phyloP scores from a whole-genome alignment of 2,797 vertebrate species.

The Phrynocephalus forsythii region DNA sequence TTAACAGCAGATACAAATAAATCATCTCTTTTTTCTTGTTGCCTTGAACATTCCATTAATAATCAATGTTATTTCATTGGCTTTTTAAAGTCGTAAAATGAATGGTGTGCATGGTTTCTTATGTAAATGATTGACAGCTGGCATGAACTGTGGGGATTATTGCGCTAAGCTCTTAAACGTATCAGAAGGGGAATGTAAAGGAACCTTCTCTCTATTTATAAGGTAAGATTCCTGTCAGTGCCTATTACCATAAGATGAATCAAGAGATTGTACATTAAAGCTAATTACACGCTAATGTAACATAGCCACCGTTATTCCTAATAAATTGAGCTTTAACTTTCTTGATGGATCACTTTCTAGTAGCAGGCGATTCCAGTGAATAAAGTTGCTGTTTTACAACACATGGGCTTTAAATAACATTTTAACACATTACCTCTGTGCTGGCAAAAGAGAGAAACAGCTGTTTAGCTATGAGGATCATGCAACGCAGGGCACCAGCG shows the following conservation, averaged over 20 bases:
- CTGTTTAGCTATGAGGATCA: not conserved
- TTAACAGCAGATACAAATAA: not conserved
- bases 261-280: conserved; percentile 64
- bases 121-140: conserved; percentile 66
- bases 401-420: conserved; percentile 16
- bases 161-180: conserved; percentile 74
- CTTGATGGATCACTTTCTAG: conserved; percentile 10
- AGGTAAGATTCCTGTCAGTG: conserved; percentile 69
- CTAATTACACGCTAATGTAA: conserved; percentile 64
- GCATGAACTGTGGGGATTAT: conserved; percentile 69
- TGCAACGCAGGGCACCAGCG: not conserved
- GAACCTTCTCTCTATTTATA: conserved; percentile 73
- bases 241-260: conserved; percentile 72
- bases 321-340: conserved; percentile 26
- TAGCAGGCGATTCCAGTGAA: conserved; percentile 24
- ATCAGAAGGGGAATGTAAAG: conserved; percentile 69
- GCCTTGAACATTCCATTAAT: conserved; percentile 2
- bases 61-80: not conserved
- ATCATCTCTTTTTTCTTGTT: not conserved
- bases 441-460: not conserved
- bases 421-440: not conserved
- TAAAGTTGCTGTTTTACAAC: conserved; percentile 7
- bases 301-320: conserved; percentile 51
- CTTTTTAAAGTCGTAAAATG: conserved; percentile 29
- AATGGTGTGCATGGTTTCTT: conserved; percentile 52